These are phyloP conservation scores for Cydia amplana DNA, from an alignment of 1,140 invertebrate genomes.

Conservation along the genomic window DNA sequence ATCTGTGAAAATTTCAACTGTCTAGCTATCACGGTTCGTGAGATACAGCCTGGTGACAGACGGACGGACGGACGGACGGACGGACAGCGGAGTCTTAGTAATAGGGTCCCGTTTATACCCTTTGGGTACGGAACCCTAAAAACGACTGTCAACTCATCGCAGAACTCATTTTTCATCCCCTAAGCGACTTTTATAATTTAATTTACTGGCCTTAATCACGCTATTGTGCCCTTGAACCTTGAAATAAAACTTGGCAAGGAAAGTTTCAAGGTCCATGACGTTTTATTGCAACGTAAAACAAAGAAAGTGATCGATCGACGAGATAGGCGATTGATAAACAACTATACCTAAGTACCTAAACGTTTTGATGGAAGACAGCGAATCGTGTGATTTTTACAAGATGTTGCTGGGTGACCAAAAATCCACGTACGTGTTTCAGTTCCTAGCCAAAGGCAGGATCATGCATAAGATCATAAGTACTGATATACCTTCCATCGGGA, in stretches of 20 bases:
- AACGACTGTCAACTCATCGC: background rate
- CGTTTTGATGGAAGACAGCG: background rate
- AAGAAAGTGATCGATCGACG: conserved; percentile 7
- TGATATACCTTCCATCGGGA: no score
- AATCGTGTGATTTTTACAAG: background rate
- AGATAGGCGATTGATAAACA: background rate
- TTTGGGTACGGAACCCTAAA: no score
- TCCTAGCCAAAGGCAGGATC: background rate
- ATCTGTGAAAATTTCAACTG: no score
- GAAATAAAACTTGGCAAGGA: background rate
- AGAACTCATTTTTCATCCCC: background rate
- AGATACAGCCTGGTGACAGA: no score
- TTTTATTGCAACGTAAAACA: conserved; percentile 10
- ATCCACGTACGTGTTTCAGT: background rate
- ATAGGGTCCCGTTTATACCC: no score
- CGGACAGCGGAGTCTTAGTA: no score
- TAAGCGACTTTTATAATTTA: background rate
- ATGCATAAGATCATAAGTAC: background rate
- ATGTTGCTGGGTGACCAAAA: background rate
- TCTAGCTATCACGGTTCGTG: no score
- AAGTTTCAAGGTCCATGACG: conserved; percentile 3
- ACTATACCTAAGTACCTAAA: background rate
- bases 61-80: no score
- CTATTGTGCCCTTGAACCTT: background rate
- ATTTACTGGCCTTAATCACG: background rate